phyloP scores from a whole-genome alignment of 2,888 invertebrate genomes.

The Athetis lepigone region DNA sequence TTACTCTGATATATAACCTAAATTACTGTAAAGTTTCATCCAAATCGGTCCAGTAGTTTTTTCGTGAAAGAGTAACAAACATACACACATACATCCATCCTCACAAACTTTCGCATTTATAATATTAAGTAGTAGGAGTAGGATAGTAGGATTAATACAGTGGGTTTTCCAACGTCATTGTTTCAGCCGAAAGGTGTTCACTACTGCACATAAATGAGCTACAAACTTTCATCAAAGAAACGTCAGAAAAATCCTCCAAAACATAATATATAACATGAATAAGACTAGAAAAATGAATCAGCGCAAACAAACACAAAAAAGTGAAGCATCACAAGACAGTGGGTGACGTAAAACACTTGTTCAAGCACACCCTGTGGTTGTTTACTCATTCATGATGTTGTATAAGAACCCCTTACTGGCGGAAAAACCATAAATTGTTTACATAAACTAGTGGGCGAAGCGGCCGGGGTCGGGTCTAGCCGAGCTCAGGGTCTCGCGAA shows the following conservation, averaged over 20 bases:
- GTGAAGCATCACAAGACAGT: conserved; percentile 37
- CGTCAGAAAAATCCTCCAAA: conserved; percentile 17
- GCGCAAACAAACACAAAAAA: conserved; percentile 54
- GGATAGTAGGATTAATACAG: too few species aligned
- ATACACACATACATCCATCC: too few species aligned
- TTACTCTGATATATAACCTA: too few species aligned
- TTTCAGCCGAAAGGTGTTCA: too few species aligned
- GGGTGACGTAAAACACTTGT: conserved; percentile 67
- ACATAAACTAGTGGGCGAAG: conserved; percentile 53
- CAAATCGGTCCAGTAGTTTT: too few species aligned
- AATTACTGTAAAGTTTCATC: too few species aligned
- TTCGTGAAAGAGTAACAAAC: too few species aligned
- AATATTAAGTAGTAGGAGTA: too few species aligned
- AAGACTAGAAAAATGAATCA: conserved; percentile 34
- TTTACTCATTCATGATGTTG: conserved; percentile 74
- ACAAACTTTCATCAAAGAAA: conserved; percentile 8
- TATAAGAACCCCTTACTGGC: conserved; percentile 68
- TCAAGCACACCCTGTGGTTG: conserved; percentile 69
- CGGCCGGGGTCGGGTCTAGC: conserved; percentile 15
- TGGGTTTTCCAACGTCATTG: too few species aligned
- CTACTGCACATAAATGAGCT: too few species aligned
- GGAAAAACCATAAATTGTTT: conserved; percentile 67
- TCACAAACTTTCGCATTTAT: too few species aligned
- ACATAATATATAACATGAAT: conserved; percentile 26
- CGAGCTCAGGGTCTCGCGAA: conserved; percentile 14